Percentiles rank a stretch among this genome's conserved stretches.
Evolutionary conservation across 1,140 invertebrate genomes (phyloP).

Genomic region (roundworm (Caenorhabditis elegans)): WBcel235 BX284603.4:10742501-10743000

Average conservation of each 20-base stretch:
- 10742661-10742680: not conserved
- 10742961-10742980: not conserved
- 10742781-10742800: too few relatives aligned
- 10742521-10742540: too few relatives aligned
- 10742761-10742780: too few relatives aligned
- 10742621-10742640: too few relatives aligned
- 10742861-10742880: constrained; percentile 13
- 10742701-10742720: not conserved
- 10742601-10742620: not conserved
- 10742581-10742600: not conserved
- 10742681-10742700: not conserved
- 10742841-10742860: too few relatives aligned
- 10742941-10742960: not conserved
- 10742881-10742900: not conserved
- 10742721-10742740: not conserved
- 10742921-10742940: too few relatives aligned
- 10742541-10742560: too few relatives aligned
- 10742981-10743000: not conserved
- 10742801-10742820: too few relatives aligned
- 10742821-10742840: not conserved
- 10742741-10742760: too few relatives aligned
- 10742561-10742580: not conserved
- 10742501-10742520: too few relatives aligned
- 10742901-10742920: too few relatives aligned
- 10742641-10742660: not conserved